phyloP scores from a whole-genome alignment of 2,888 invertebrate species.

The Darwinula stevensoni region DNA sequence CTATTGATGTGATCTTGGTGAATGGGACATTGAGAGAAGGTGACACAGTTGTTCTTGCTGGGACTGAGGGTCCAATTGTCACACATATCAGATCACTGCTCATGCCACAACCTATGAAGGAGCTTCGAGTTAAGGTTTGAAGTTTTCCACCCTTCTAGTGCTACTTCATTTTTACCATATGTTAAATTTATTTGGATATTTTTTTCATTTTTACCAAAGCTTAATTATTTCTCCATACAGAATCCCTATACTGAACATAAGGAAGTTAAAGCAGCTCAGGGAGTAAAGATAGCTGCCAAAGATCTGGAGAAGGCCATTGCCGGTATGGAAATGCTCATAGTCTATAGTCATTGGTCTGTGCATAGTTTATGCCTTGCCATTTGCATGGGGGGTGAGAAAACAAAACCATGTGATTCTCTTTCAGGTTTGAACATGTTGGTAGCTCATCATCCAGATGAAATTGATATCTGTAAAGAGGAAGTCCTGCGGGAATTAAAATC shows the following conservation, averaged over 20 bases:
- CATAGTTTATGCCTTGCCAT: too few relatives aligned
- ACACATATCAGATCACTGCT: constrained; percentile 86
- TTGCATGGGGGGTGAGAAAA: too few relatives aligned
- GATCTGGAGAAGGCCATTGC: constrained; percentile 94
- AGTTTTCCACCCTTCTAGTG: too few relatives aligned
- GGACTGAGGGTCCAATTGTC: constrained; percentile 91
- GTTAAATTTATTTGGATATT: neutral
- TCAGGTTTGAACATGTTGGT: constrained; percentile 60
- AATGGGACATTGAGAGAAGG: constrained; percentile 82
- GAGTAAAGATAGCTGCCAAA: constrained; percentile 92
- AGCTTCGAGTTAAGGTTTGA: constrained; percentile 70
- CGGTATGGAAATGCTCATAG: constrained; percentile 13
- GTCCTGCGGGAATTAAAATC: constrained; percentile 58
- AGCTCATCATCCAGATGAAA: constrained; percentile 74
- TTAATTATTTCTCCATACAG: constrained; percentile 11
- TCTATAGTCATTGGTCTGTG: too few relatives aligned
- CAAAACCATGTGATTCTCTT: too few relatives aligned
- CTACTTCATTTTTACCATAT: constrained; percentile 5
- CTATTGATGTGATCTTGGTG: constrained; percentile 91
- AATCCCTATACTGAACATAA: constrained; percentile 60
- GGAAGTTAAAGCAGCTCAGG: constrained; percentile 82
- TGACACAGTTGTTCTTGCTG: constrained; percentile 78
- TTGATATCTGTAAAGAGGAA: constrained; percentile 58
- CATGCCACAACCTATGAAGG: constrained; percentile 94
- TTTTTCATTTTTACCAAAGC: neutral